These are phyloP conservation scores for Drosophila pandora DNA, from an alignment of 1,140 invertebrate species.

Conservation along the genomic window DNA sequence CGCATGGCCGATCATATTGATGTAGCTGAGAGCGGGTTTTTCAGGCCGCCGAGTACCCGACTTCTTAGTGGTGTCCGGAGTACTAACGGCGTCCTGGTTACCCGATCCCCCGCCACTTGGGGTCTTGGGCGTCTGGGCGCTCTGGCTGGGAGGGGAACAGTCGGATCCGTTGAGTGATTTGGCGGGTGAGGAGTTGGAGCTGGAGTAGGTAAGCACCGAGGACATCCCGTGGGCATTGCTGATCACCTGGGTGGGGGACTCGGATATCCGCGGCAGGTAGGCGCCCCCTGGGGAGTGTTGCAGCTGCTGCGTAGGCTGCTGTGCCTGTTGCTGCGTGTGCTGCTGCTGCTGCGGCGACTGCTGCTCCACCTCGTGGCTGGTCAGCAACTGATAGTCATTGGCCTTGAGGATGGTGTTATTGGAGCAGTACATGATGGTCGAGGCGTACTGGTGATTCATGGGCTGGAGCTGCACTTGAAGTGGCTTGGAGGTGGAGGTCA, in stretches of 20 bases:
- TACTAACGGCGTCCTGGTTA: conserved; percentile 41
- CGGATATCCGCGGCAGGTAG: conserved; percentile 48
- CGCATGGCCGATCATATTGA: conserved; percentile 98
- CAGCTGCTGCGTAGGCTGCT: conserved; percentile 14
- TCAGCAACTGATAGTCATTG: conserved; percentile 59
- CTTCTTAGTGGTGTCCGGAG: conserved; percentile 77
- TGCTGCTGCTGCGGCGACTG: conserved; percentile 34
- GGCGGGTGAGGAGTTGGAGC: conserved; percentile 64
- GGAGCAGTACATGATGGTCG: conserved; percentile 81
- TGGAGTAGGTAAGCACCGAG: conserved; percentile 56
- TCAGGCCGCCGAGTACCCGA: conserved; percentile 91
- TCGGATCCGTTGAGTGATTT: conserved; percentile 62
- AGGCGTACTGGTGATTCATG: conserved; percentile 73
- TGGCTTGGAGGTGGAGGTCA: conserved; percentile 57
- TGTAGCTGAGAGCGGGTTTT: conserved; percentile 98
- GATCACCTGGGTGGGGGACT: conserved; percentile 61
- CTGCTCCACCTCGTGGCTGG: conserved; percentile 56
- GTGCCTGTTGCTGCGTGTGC: conserved; percentile 12
- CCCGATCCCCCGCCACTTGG: conserved; percentile 1
- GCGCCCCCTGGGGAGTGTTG: conserved; percentile 47
- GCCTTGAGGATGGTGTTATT: conserved; percentile 74
- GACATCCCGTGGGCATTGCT: conserved; percentile 55
- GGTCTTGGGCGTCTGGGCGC: conserved; percentile 1
- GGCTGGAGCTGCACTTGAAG: conserved; percentile 68
- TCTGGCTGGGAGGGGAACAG: conserved; percentile 29